Evolutionary conservation across 2,113 vertebrate species (phyloP).

Genomic region (Limnothrissa miodon): DNA sequence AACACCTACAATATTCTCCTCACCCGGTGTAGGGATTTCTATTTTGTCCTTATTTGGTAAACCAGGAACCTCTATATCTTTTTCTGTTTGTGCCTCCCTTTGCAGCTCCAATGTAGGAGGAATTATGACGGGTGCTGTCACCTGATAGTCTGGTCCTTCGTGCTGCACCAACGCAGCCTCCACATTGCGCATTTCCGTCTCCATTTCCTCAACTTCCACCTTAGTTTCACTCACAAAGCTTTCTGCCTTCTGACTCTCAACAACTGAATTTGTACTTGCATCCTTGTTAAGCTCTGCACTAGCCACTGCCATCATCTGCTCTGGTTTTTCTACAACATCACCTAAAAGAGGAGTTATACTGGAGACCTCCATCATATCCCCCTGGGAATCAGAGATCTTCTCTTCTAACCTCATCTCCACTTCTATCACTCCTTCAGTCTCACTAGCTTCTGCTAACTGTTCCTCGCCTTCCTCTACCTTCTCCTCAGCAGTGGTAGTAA

Average conservation of each 20-base stretch:
- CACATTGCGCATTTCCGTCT: slow-evolving; percentile 13
- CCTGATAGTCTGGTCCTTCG: slow-evolving; percentile 35
- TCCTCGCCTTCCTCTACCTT: slow-evolving; percentile 48
- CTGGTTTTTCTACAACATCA: background rate
- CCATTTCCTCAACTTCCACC: slow-evolving; percentile 34
- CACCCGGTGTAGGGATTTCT: background rate
- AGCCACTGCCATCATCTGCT: background rate
- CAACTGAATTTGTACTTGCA: slow-evolving; percentile 28
- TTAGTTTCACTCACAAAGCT: slow-evolving; percentile 21
- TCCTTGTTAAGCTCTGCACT: background rate
- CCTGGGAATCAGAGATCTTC: background rate
- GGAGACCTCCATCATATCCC: background rate
- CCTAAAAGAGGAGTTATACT: background rate
- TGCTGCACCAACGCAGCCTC: slow-evolving; percentile 39
- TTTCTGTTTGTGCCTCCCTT: slow-evolving; percentile 44
- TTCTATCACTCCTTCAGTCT: slow-evolving; percentile 15
- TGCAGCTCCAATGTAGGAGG: slow-evolving; percentile 35
- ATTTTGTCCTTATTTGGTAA: background rate
- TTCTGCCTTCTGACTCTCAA: background rate
- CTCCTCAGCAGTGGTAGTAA: slow-evolving; percentile 4
- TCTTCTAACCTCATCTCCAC: background rate
- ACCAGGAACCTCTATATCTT: slow-evolving; percentile 19
- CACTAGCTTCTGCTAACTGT: background rate
- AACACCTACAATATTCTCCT: background rate
- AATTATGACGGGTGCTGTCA: slow-evolving; percentile 35